Conservation (phyloP, 2,888 invertebrate genomes). For the Diarsia rubi region DNA sequence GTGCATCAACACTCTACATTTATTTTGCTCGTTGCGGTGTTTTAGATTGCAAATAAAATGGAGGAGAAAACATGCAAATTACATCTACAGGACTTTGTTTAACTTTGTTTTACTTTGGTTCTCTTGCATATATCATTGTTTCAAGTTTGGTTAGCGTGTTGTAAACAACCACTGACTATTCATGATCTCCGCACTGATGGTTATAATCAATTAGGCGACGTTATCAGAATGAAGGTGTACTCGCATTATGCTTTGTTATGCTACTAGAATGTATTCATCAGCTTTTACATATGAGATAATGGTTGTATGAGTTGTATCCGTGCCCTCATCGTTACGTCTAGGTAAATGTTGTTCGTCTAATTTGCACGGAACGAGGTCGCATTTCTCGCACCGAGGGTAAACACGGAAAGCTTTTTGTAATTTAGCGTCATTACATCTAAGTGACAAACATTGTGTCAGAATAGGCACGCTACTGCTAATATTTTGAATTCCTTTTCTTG, state of each 20-base stretch:
- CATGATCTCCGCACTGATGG: constrained; percentile 37
- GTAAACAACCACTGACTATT: constrained; percentile 39
- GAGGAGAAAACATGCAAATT: constrained; percentile 14
- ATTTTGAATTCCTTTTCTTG: constrained; percentile 44
- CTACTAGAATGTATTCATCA: constrained; percentile 25
- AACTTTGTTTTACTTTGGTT: constrained; percentile 33
- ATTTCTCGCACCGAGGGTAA: constrained; percentile 75
- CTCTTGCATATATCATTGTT: constrained; percentile 22
- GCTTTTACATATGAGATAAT: constrained; percentile 12
- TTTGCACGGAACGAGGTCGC: constrained; percentile 77
- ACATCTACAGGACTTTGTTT: constrained; percentile 41
- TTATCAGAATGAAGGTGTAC: constrained; percentile 30
- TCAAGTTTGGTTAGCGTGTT: constrained; percentile 53
- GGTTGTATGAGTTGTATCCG: constrained; percentile 51
- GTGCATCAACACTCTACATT: background rate
- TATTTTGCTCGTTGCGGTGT: constrained; percentile 4
- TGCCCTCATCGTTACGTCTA: constrained; percentile 77
- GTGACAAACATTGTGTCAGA: constrained; percentile 72
- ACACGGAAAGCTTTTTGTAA: constrained; percentile 82
- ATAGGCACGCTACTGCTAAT: constrained; percentile 63
- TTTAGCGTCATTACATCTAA: constrained; percentile 71
- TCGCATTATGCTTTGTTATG: constrained; percentile 38
- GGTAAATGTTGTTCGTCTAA: constrained; percentile 78
- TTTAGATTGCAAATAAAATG: constrained; percentile 12
- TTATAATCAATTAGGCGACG: constrained; percentile 52